Evolutionary conservation across 2,113 vertebrate genomes (phyloP).

Genomic region (Embiotoca jacksoni): DNA sequence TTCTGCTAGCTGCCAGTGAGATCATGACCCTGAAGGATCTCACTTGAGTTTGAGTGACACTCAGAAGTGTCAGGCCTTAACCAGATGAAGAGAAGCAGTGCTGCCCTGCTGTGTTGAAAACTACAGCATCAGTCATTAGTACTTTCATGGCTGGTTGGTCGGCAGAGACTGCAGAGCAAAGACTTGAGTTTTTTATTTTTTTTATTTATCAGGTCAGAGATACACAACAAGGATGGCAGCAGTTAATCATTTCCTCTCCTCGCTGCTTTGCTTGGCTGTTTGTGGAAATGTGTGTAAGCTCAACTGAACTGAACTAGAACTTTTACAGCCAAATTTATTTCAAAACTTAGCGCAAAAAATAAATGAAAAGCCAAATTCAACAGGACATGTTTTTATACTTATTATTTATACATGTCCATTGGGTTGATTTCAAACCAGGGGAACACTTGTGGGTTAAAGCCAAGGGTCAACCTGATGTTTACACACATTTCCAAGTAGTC

Average conservation of each 20-base stretch:
- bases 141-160: background rate
- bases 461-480: slow-evolving; percentile 69
- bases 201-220: slow-evolving; percentile 13
- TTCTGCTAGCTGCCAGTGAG: background rate
- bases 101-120: background rate
- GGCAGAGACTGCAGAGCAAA: background rate
- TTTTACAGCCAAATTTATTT: too few species aligned
- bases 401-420: background rate
- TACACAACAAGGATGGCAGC: background rate
- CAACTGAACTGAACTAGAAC: background rate
- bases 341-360: too few species aligned
- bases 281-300: background rate
- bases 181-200: background rate
- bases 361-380: too few species aligned
- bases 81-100: background rate
- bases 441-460: slow-evolving; percentile 12
- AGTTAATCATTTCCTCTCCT: slow-evolving; percentile 58
- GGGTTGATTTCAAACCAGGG: background rate
- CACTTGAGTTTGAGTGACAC: background rate
- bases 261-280: slow-evolving; percentile 9
- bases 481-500: slow-evolving; percentile 41
- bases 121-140: background rate
- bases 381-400: too few species aligned
- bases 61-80: background rate
- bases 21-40: too few species aligned